Evolutionary conservation across 2,797 vertebrate genomes (phyloP), one percentile per base, ranked within the genome.

Genomic region (Leucoraja ocellata): DNA sequence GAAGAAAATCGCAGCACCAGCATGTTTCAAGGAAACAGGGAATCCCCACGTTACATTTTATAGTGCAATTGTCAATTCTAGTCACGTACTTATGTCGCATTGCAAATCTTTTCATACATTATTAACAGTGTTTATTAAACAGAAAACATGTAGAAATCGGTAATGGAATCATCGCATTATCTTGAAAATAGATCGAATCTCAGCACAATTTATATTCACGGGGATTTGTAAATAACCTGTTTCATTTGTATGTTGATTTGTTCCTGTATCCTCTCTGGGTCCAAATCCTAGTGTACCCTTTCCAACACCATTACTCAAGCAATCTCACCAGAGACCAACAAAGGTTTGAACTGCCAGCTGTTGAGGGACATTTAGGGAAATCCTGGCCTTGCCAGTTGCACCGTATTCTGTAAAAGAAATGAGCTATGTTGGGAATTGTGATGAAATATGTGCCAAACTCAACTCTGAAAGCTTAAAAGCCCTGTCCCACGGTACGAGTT

Each of bases 31-130:
- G 71, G 68, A 23, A 39, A 39, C 13, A 21, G 71, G 39, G 11
- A 76, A 92, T 74, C 68, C 90, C 9, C 54, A 23, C 25, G 36
- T 39, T 76, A 23, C 71, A 92, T 25, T 76, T 46, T 28, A n/a
- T 32, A 9, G 90, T 39, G 76, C 23, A 92, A 74, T 92, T 92
- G 39, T 71, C 90, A 92, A 92, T 39, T 92, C 71, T 54, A 58
- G 90, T 73, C 71, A 54, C 90, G 76, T 54, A 54, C 21, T 28
- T 76, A 46, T 39, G 23, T 76, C 76, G 4, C 4, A 54, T 46
- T 28, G 71, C 7, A 76, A 39, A 39, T 16, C 39, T 92, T 92
- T 54, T 39, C 28, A 74, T 76, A 54, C 54, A 92, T 92, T 92
- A 92, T 92, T 76, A 54, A 76, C 25, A 6, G 21, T 74, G 90